Evolutionary conservation across 1,140 invertebrate species (phyloP).

Genomic region (Batillaria attramentaria): DNA sequence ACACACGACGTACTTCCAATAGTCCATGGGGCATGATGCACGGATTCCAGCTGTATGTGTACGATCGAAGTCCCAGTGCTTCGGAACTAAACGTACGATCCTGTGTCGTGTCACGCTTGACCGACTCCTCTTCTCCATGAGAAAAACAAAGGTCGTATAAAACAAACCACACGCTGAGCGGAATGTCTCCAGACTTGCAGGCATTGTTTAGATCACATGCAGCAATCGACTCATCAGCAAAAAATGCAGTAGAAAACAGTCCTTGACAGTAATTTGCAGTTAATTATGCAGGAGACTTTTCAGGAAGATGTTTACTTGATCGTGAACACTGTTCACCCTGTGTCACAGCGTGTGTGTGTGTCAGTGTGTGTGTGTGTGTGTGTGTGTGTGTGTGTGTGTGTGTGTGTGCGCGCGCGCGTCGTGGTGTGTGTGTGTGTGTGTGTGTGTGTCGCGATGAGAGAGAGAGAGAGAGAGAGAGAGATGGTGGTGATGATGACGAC

Average conservation of each 20-base stretch:
- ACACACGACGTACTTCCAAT: too few relatives aligned
- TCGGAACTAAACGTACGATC: too few relatives aligned
- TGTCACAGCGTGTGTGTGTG: neutral
- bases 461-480: constrained; percentile 15
- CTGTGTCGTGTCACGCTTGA: too few relatives aligned
- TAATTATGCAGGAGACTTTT: too few relatives aligned
- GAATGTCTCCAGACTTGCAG: too few relatives aligned
- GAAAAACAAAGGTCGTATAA: too few relatives aligned
- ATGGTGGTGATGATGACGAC: neutral
- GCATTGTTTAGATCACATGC: too few relatives aligned
- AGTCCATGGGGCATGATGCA: too few relatives aligned
- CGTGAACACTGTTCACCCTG: neutral
- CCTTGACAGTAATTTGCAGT: neutral
- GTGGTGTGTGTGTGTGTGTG: neutral
- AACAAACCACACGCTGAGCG: too few relatives aligned
- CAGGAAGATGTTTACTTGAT: neutral
- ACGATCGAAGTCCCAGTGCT: too few relatives aligned
- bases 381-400: constrained; percentile 10
- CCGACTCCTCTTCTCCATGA: too few relatives aligned
- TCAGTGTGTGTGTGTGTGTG: constrained; percentile 4
- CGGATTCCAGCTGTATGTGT: too few relatives aligned
- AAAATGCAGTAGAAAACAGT: neutral
- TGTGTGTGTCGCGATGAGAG: neutral
- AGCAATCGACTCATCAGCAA: neutral
- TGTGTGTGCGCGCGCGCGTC: neutral